Evolutionary conservation across 2,888 invertebrate species (phyloP), one percentile per base, ranked within the genome.

Genomic region (Agonopterix alstromeriana): DNA sequence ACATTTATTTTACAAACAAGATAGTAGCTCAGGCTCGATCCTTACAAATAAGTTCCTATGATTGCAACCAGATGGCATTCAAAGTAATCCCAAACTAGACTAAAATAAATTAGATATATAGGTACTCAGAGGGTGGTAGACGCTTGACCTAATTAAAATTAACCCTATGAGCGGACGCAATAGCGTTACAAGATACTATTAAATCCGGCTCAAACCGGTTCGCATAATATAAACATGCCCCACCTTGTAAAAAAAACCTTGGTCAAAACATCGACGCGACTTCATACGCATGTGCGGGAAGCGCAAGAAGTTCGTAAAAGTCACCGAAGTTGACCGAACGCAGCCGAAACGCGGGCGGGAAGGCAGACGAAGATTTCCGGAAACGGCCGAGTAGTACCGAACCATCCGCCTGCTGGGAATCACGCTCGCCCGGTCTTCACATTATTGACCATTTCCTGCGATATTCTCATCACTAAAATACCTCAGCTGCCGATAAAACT

Each of bases 401-500:
- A 65, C 58, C 61, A 58, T 65, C 69, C 67, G 65, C 70, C 67
- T 64, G 61, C 58, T 64, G 67, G 77, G 72, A 67, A 61, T 69
- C 70, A 79, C 86, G 79, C 70, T 71, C 63, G 75, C 64, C 61
- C 70, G 73, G 76, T 71, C 71, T 65, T 64, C 64, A 63, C 68
- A 65, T 74, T 82, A 87, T 85, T 86, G 82, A 84, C 78, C 70
- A 81, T 78, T 82, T 83, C 75, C 76, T 80, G 66, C 65, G 65
- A 67, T 71, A 77, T 75, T 77, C 64, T 60, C 56, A 67, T 55
- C 42, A 46, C 14, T 62, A 67, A 66, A 73, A 71, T 69, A 67
- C 63, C 61, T 60, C 62, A 63, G 65, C 66, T 71, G 67, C 67
- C 68, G 57, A 60, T 51, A 60, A 67, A 63, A 73, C 69, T 76